Conservation (phyloP, 1,140 invertebrate genomes). For the Lepidurus packardi region DNA sequence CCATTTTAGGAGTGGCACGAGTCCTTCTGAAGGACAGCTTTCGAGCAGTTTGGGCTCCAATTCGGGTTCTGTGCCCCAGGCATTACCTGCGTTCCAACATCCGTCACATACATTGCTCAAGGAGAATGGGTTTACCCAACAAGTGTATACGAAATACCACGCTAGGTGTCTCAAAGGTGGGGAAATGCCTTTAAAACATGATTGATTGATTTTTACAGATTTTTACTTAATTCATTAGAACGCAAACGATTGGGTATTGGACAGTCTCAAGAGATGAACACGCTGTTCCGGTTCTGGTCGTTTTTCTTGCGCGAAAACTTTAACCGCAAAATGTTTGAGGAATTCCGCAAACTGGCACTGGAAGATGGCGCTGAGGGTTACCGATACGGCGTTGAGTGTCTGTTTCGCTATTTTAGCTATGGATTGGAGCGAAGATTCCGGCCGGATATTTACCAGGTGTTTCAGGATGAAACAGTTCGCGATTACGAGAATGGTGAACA, state of each 20-base stretch:
- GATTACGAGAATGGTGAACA: conserved; percentile 77
- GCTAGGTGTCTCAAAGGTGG: conserved; percentile 84
- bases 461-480: conserved; percentile 85
- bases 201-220: neutral
- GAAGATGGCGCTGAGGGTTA: conserved; percentile 85
- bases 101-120: conserved; percentile 91
- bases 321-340: conserved; percentile 96
- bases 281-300: conserved; percentile 97
- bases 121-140: conserved; percentile 96
- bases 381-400: conserved; percentile 79
- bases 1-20: conserved; percentile 49
- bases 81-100: conserved; percentile 88
- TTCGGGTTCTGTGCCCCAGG: conserved; percentile 54
- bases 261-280: conserved; percentile 94
- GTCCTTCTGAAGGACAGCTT: conserved; percentile 42
- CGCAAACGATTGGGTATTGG: conserved; percentile 86
- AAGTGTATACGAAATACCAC: conserved; percentile 92
- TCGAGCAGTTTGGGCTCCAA: conserved; percentile 52
- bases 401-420: conserved; percentile 98
- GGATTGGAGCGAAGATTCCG: conserved; percentile 93
- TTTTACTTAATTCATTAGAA: conserved; percentile 51
- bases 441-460: conserved; percentile 87
- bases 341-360: conserved; percentile 81
- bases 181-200: conserved; percentile 34
- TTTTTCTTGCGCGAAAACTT: conserved; percentile 98